Percentiles rank a stretch among this genome's conserved stretches.
Evolutionary conservation across 1,140 invertebrate species (phyloP).

Genomic region (Pseudomyrmex dendroicus): DNA sequence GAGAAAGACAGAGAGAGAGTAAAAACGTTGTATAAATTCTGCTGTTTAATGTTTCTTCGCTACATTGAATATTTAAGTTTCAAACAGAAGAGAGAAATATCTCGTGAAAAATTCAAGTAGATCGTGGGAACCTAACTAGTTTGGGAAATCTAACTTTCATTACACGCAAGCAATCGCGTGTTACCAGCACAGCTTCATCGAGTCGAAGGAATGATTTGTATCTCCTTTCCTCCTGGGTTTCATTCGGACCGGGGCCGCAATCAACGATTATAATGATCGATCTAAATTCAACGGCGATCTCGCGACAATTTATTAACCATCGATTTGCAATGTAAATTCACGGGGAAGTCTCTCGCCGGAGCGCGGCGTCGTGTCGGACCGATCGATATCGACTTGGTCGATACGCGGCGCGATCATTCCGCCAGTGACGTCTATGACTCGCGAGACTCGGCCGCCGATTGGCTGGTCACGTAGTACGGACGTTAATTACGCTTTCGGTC

Average conservation of each 20-base stretch:
- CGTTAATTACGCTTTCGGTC: conserved; percentile 73
- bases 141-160: conserved; percentile 28
- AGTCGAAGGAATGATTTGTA: conserved; percentile 52
- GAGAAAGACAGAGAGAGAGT: background rate
- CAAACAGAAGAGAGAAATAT: background rate
- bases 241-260: conserved; percentile 35
- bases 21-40: no score
- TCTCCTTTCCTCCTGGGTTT: conserved; percentile 51
- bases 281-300: conserved; percentile 55
- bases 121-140: background rate
- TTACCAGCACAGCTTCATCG: background rate
- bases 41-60: no score
- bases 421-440: conserved; percentile 63
- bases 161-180: background rate
- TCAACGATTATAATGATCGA: conserved; percentile 62
- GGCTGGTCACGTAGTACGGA: conserved; percentile 68
- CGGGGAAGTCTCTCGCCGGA: background rate
- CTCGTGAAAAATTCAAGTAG: background rate
- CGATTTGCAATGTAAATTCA: conserved; percentile 70
- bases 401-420: conserved; percentile 32
- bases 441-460: conserved; percentile 63
- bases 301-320: conserved; percentile 56
- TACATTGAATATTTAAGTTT: no score
- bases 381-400: conserved; percentile 63
- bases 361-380: conserved; percentile 3